Evolutionary conservation across 1,140 invertebrate genomes (phyloP), one percentile per base, ranked within the genome.

Genomic region (Laodelphax striatellus): DNA sequence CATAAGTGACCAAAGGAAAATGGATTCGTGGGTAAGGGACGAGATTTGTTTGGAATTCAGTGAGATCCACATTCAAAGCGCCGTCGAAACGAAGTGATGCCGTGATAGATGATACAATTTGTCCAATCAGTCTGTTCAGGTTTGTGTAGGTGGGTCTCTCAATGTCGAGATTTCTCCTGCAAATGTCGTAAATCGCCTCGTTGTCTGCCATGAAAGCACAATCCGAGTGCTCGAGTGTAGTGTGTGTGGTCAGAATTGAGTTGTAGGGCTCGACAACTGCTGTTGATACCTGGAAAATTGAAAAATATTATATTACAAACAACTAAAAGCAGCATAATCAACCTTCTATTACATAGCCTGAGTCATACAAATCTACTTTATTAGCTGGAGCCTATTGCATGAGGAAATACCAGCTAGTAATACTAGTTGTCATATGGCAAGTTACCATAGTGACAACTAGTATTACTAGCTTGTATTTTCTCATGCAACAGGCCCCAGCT

Each of bases 111-210:
- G 88, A 90, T 3, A 88, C 81, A 77, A 86, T 90, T 75, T 89
- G 83, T 22, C 87, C 87, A 70, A 91, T 89, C 34, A 91, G 76
- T 63, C 88, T 77, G 72, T 91, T 91, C 61, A 91, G 73, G 71
- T 90, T 89, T 52, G 76, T 81, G 79, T 90, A 91, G 9, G 86
- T 88, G n/a, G 89, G 90, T 53, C 88, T 79, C 66, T 91, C 88
- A 65, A 94, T 90, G 72, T 92, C 89, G 67, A 95, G 72, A 71
- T 93, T 93, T 50, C 88, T 80, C 53, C 88, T 79, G 75, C 92
- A 94, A 71, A 94, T 93, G 70, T 94, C 90, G 65, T 93, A 94
- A 69, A 94, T 93, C 63, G 89, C 90, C 73, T 93, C 90, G 72
- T 92, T 88, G 75, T 92, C 88, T 17, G 91, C 88, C 80, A 82